These are phyloP conservation scores for Manacus vitellinus DNA, from an alignment of 2,113 vertebrate species.

Conservation along the genomic window DNA sequence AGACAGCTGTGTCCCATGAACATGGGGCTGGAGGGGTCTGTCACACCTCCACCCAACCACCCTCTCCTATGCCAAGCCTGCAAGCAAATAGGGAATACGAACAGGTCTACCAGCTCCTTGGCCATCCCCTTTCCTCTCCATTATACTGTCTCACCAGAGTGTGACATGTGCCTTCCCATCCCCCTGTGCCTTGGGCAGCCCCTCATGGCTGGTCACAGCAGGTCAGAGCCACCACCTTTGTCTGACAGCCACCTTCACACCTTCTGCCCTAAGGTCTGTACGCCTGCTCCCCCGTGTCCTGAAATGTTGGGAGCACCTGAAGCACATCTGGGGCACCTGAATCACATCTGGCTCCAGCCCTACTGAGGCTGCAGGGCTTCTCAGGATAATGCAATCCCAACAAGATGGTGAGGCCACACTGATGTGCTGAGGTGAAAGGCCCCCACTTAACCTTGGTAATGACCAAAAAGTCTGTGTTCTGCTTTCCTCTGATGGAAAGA, in stretches of 20 bases:
- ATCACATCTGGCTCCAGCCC: neutral
- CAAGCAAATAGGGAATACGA: neutral
- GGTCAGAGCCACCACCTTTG: neutral
- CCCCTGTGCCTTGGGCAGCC: neutral
- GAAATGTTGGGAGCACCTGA: neutral
- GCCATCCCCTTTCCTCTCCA: rapidly evolving
- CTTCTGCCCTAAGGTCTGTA: neutral
- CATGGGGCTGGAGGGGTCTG: neutral
- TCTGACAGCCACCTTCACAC: rapidly evolving
- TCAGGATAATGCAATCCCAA: neutral
- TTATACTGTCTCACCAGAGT: rapidly evolving
- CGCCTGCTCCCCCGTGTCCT: rapidly evolving
- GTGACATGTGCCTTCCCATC: neutral
- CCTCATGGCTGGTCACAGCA: neutral
- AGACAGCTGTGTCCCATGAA: neutral
- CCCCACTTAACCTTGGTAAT: neutral
- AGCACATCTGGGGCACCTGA: neutral
- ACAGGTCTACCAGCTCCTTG: neutral
- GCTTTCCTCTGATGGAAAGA: neutral
- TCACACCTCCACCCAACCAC: rapidly evolving
- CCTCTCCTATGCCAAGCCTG: neutral
- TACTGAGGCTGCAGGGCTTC: neutral
- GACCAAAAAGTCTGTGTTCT: neutral
- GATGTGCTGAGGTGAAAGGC: rapidly evolving
- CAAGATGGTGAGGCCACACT: rapidly evolving